Conservation (phyloP, 2,113 vertebrate species). For the Pyxicephalus adspersus region DNA sequence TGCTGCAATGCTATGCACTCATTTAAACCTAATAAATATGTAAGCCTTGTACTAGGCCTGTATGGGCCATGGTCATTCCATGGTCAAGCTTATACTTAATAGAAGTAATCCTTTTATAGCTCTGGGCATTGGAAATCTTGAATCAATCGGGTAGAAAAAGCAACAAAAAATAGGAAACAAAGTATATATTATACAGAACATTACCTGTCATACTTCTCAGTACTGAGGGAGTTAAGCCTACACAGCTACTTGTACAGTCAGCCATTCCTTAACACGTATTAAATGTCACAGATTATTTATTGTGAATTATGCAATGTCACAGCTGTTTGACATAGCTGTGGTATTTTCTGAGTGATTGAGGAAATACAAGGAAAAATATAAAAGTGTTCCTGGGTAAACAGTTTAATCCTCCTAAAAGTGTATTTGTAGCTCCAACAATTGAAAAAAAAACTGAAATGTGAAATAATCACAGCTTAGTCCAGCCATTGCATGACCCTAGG, state of each 20-base stretch:
- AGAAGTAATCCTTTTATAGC: too few relatives aligned
- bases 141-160: too few relatives aligned
- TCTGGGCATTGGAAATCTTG: too few relatives aligned
- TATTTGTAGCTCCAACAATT: neutral
- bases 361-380: constrained; percentile 9
- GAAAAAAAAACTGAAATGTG: neutral
- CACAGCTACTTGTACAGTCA: neutral
- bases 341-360: neutral
- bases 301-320: neutral
- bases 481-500: constrained; percentile 4
- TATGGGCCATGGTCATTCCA: too few relatives aligned
- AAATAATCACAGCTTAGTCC: constrained; percentile 14
- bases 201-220: too few relatives aligned
- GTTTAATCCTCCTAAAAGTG: neutral
- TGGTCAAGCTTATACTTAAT: too few relatives aligned
- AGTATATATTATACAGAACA: too few relatives aligned
- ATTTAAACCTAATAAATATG: too few relatives aligned
- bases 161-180: too few relatives aligned
- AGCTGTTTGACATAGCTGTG: constrained; percentile 2
- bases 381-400: constrained; percentile 5
- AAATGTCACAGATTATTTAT: constrained; percentile 19
- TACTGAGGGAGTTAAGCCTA: neutral
- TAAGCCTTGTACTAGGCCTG: too few relatives aligned
- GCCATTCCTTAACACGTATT: neutral
- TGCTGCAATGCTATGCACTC: too few relatives aligned